phyloP scores from a whole-genome alignment of 2,797 vertebrate genomes.

The Australoheros facetus region DNA sequence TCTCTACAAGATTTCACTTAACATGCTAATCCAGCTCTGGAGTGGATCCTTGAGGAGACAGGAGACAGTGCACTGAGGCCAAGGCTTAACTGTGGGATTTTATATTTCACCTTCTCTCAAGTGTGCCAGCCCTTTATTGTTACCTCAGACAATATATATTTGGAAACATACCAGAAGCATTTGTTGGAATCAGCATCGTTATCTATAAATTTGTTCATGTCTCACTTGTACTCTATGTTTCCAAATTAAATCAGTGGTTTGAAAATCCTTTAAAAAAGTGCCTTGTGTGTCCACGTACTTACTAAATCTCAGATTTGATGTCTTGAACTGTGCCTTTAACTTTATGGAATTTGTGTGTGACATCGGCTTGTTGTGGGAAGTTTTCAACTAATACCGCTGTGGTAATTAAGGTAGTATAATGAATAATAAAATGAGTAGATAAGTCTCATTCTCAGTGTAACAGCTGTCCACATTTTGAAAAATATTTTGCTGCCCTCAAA shows the following conservation, averaged over 20 bases:
- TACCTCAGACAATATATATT: constrained; percentile 21
- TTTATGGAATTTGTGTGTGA: not conserved
- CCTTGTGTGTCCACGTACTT: not conserved
- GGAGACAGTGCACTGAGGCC: constrained; percentile 36
- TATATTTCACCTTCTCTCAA: constrained; percentile 43
- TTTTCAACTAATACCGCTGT: not conserved
- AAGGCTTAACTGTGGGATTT: constrained; percentile 52
- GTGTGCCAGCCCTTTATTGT: constrained; percentile 17
- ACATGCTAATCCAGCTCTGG: constrained; percentile 39
- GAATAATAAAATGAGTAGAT: not conserved
- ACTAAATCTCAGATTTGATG: not conserved
- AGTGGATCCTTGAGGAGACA: constrained; percentile 29
- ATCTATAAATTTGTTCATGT: not conserved
- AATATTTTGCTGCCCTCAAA: not conserved
- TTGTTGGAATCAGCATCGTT: not conserved
- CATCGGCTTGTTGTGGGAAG: not conserved
- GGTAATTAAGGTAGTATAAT: not conserved
- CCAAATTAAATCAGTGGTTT: constrained; percentile 18
- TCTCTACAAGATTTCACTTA: constrained; percentile 39
- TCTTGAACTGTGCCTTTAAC: not conserved
- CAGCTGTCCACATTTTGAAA: not conserved
- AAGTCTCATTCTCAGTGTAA: not conserved
- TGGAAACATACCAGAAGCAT: constrained; percentile 12
- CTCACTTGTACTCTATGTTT: constrained; percentile 6
- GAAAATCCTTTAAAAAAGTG: not conserved